These are phyloP conservation scores for Apantesis nais DNA, from an alignment of 2,888 invertebrate species.

Conservation along the genomic window DNA sequence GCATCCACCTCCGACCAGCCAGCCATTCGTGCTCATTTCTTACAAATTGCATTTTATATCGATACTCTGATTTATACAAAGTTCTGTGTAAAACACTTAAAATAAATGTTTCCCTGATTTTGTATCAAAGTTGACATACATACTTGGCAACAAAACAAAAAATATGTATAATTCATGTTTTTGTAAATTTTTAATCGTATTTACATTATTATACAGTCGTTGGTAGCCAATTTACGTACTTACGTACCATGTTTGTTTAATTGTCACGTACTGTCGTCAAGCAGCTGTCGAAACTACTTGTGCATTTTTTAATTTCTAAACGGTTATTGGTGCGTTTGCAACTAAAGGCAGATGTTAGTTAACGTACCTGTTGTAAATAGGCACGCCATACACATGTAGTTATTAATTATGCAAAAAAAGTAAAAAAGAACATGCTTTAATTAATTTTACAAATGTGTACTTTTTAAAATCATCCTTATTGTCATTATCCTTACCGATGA, in stretches of 20 bases:
- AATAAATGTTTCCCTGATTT: neutral
- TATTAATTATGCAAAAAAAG: neutral
- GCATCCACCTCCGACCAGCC: too few relatives aligned
- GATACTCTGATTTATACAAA: neutral
- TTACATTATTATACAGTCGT: neutral
- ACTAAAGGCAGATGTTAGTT: constrained; percentile 32
- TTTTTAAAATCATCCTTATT: too few relatives aligned
- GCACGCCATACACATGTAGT: neutral
- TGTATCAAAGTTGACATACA: neutral
- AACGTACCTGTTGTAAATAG: neutral
- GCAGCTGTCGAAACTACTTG: constrained; percentile 28
- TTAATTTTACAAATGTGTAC: too few relatives aligned
- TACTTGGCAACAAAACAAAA: neutral
- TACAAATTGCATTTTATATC: neutral
- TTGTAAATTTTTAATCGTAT: neutral
- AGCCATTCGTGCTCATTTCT: too few relatives aligned
- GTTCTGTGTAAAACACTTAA: neutral
- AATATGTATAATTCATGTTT: neutral
- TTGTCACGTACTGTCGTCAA: constrained; percentile 10
- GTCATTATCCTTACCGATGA: too few relatives aligned
- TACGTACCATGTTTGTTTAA: neutral
- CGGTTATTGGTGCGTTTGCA: constrained; percentile 16
- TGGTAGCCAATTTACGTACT: constrained; percentile 10
- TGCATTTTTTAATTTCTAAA: constrained; percentile 28
- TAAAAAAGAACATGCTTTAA: neutral